Base-by-base conservation (phyloP, 2,797 vertebrate genomes). In the Micromesistius poutassou region DNA sequence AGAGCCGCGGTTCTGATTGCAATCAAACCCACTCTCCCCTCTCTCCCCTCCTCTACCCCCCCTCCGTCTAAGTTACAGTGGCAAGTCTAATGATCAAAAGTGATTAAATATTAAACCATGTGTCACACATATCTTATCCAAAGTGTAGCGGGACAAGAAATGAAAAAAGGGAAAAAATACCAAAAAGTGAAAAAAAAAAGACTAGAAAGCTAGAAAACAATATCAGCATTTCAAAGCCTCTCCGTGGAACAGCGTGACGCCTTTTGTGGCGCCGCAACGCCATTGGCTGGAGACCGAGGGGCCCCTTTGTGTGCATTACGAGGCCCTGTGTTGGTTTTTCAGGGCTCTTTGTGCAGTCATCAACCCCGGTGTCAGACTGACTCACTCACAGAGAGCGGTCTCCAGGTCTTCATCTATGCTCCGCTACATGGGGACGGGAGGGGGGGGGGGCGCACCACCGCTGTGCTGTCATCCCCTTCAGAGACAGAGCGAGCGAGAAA, bases 201-300 rank as follows among this genome's bases (percentile, higher is more conserved):
- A n/a, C 46, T n/a, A n/a, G n/a, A 7, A 6, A 22, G n/a, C 55
- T n/a, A 62, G 55, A 62, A 88, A 88, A 90, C 86, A 90, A 86
- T 87, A 90, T 92, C 87, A 90, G 89, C 87, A 89, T 91, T 92
- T 93, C 91, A 92, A 93, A 92, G 91, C 76, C 22, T 8, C 22
- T 10, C 31, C 81, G 83, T 85, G 82, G 82, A 75, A 76, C 92
- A 88, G 87, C 88, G 84, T 87, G 91, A 84, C 4, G 85, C 85
- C 86, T 93, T 92, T 88, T 87, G 89, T 87, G 85, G 82, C 82
- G 80, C 50, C 22, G 7, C 55, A 6, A 62, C 5, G 55, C 50
- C 55, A 62, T 62, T 25, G 55, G 55, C 55, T 62, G 55, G 22
- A 22, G 79, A 82, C 83, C 87, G 88, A 88, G 90, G 84, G 55